A percentile compares a stretch with the other conserved stretches of the same genome.
phyloP scores from a whole-genome alignment of 64 coral and sea anemone species.

The Astreopora myriophthalma region DNA sequence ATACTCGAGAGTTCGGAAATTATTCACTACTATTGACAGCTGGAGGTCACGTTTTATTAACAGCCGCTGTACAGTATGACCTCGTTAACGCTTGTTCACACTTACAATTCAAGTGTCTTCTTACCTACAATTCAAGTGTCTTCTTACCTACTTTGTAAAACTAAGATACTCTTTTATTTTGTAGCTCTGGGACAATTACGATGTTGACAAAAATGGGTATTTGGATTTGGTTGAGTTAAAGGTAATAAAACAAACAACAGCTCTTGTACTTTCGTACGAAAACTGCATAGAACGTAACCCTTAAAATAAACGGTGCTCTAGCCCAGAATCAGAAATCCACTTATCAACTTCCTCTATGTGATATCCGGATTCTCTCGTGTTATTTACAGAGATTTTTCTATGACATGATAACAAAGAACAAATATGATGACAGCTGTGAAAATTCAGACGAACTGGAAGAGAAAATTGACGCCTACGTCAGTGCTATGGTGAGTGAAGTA shows the following conservation, averaged over 20 bases:
- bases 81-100: too few species aligned
- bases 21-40: too few species aligned
- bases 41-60: too few species aligned
- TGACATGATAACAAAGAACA: slow-evolving; percentile 28
- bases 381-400: not conserved
- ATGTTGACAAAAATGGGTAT: slow-evolving; percentile 35
- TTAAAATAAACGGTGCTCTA: too few species aligned
- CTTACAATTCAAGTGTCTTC: too few species aligned
- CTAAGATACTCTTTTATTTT: not conserved
- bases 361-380: not conserved
- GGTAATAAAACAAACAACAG: too few species aligned
- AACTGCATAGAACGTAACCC: too few species aligned
- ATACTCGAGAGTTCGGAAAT: not conserved
- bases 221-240: slow-evolving; percentile 31
- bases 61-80: too few species aligned
- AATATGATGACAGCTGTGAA: not conserved
- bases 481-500: not conserved
- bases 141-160: too few species aligned
- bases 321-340: too few species aligned
- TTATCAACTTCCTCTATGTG: not conserved
- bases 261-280: too few species aligned
- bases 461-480: slow-evolving; percentile 6
- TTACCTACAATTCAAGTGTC: too few species aligned
- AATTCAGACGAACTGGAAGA: not conserved
- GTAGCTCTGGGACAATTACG: slow-evolving; percentile 60